phyloP scores from a whole-genome alignment of 35 echinoderm and acorn worm species.

The Ophioderma brevispina region DNA sequence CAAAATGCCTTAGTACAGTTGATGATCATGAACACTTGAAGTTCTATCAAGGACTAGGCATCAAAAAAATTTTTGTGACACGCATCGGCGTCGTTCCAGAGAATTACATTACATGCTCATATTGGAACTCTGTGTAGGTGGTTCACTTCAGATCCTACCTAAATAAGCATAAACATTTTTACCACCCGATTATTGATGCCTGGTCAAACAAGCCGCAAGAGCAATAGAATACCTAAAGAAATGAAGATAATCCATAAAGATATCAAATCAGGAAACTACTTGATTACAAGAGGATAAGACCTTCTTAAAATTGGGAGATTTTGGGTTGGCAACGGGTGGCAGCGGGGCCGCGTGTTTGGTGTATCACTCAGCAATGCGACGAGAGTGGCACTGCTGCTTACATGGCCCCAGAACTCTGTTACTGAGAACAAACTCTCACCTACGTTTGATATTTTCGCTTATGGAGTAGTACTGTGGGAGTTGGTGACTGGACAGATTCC shows the following conservation, averaged over 20 bases:
- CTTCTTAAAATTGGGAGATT: neutral
- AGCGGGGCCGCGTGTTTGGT: too few species aligned
- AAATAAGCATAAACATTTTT: neutral
- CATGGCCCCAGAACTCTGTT: neutral
- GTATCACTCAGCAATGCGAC: neutral
- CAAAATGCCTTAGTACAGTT: neutral
- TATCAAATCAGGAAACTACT: neutral
- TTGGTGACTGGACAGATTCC: neutral
- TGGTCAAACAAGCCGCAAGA: neutral
- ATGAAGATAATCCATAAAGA: neutral
- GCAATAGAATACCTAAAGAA: neutral
- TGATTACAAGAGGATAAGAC: neutral
- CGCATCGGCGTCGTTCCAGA: neutral
- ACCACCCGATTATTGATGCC: neutral
- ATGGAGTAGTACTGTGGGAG: neutral
- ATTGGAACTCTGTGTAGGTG: neutral
- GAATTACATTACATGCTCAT: neutral
- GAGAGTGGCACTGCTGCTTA: neutral
- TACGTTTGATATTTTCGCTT: neutral
- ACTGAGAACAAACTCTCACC: neutral
- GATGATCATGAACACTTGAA: neutral
- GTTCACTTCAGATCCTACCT: neutral
- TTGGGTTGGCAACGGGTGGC: neutral
- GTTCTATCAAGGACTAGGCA: neutral
- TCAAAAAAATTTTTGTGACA: neutral